Evolutionary conservation across 2,888 invertebrate genomes (phyloP).

Genomic region (Orthosia cruda): DNA sequence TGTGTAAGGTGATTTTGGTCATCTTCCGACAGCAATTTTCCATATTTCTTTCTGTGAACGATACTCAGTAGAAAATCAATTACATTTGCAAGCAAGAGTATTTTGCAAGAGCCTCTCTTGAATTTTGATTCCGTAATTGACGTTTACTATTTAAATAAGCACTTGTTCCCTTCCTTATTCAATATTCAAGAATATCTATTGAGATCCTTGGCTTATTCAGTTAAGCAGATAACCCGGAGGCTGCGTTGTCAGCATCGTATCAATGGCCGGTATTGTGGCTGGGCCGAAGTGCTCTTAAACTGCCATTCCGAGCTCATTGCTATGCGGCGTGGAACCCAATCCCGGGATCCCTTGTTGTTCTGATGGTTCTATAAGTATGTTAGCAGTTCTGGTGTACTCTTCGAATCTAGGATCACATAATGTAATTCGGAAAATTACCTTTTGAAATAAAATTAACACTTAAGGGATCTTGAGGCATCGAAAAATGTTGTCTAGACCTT

Average conservation of each 20-base stretch:
- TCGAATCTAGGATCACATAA: slow-evolving; percentile 10
- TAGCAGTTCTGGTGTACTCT: slow-evolving; percentile 29
- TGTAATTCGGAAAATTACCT: slow-evolving; percentile 16
- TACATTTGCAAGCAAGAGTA: slow-evolving; percentile 8
- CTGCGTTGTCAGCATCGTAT: slow-evolving; percentile 58
- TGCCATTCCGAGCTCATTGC: slow-evolving; percentile 69
- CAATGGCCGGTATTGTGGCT: slow-evolving; percentile 69
- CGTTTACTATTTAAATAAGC: slow-evolving; percentile 37
- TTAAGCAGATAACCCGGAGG: slow-evolving; percentile 43
- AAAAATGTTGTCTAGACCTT: slow-evolving; percentile 7
- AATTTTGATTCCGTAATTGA: slow-evolving; percentile 26
- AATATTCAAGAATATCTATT: slow-evolving; percentile 48
- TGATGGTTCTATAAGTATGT: slow-evolving; percentile 52
- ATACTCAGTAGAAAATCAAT: slow-evolving; percentile 23
- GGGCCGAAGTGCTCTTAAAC: slow-evolving; percentile 63
- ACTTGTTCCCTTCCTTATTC: slow-evolving; percentile 31
- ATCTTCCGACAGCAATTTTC: slow-evolving; percentile 11
- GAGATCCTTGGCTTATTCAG: slow-evolving; percentile 42
- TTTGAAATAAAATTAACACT: slow-evolving; percentile 15
- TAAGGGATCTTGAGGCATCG: not conserved
- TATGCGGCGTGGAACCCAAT: slow-evolving; percentile 72
- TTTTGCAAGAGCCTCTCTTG: slow-evolving; percentile 23
- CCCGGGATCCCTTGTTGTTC: slow-evolving; percentile 58
- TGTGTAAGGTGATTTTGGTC: not conserved
- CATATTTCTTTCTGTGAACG: not conserved